Evolutionary conservation across 2,113 vertebrate species (phyloP).

Genomic region (Bufo bufo): DNA sequence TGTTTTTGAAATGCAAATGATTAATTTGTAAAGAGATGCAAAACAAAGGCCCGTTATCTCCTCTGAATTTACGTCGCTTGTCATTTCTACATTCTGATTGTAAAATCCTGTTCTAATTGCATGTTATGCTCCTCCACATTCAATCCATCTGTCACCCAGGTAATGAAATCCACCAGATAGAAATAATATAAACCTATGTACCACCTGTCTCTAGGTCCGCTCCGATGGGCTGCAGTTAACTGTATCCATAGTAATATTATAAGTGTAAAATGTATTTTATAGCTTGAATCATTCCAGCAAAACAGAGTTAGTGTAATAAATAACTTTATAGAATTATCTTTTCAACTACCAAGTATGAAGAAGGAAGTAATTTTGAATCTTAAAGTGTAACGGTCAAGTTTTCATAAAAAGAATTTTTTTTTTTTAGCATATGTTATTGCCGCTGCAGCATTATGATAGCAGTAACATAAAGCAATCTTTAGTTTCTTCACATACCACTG

Average conservation of each 20-base stretch:
- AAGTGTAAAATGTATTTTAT: not conserved
- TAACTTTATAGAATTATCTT: not conserved
- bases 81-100: conserved; percentile 33
- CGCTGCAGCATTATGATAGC: no score
- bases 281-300: not conserved
- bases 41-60: conserved; percentile 34
- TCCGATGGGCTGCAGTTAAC: not conserved
- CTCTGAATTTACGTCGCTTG: conserved; percentile 20
- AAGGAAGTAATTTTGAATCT: not conserved
- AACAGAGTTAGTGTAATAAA: not conserved
- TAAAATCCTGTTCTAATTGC: conserved; percentile 34
- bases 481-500: no score
- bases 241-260: not conserved
- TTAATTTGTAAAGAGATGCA: conserved; percentile 46
- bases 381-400: not conserved
- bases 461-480: no score
- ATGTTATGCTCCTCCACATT: conserved; percentile 21
- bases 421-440: no score
- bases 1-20: conserved; percentile 45
- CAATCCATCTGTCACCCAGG: conserved; percentile 16
- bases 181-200: not conserved
- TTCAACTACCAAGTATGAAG: not conserved
- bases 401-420: no score
- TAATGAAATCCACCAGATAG: conserved; percentile 24
- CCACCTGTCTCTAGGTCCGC: not conserved